These are phyloP conservation scores for Scelioninae gen. 1 DNA, from an alignment of 2,888 invertebrate genomes.

Conservation along the genomic window DNA sequence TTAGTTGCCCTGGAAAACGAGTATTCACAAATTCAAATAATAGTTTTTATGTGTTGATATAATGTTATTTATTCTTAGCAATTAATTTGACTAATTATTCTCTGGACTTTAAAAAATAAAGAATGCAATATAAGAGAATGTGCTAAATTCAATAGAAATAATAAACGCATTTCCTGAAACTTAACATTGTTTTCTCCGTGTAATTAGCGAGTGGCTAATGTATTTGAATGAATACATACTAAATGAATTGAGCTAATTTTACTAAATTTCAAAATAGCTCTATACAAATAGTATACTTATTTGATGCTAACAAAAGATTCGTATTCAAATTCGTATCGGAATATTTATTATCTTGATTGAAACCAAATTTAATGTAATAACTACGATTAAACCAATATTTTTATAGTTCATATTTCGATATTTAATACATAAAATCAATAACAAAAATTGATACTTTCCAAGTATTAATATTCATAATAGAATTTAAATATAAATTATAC, in stretches of 20 bases:
- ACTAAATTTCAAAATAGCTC: slow-evolving; percentile 36
- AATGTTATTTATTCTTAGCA: too few species aligned
- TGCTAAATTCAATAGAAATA: not conserved
- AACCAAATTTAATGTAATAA: too few species aligned
- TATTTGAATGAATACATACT: slow-evolving; percentile 23
- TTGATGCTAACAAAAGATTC: slow-evolving; percentile 19
- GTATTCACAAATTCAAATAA: slow-evolving; percentile 13
- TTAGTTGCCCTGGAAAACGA: not conserved
- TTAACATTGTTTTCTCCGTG: slow-evolving; percentile 4
- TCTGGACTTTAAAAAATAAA: too few species aligned
- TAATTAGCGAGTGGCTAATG: slow-evolving; percentile 22
- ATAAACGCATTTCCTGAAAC: not conserved
- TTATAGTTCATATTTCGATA: not conserved
- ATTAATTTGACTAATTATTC: too few species aligned
- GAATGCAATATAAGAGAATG: too few species aligned
- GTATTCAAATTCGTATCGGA: not conserved
- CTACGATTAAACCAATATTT: not conserved
- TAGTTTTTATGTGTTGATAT: not conserved
- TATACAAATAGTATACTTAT: slow-evolving; percentile 23
- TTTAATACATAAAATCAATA: not conserved
- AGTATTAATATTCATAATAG: too few species aligned
- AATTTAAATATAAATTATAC: too few species aligned
- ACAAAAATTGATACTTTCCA: not conserved
- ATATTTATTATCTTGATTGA: too few species aligned
- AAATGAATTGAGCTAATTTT: slow-evolving; percentile 46